Base-by-base conservation (phyloP, 2,113 vertebrate species). In the Phrynosoma blainvillii region DNA sequence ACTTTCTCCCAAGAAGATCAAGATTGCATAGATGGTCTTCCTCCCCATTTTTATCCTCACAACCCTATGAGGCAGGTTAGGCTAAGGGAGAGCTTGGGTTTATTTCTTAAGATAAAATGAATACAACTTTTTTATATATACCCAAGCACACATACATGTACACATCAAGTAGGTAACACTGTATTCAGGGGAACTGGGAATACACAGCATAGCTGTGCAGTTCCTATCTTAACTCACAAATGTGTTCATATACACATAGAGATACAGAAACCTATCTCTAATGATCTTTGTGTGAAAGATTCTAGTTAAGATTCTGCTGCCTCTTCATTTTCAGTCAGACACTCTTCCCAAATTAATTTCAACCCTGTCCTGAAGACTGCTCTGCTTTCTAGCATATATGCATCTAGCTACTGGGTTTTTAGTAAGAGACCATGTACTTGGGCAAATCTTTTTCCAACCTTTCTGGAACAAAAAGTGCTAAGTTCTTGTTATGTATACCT, bases 401-500 rank as follows among this genome's bases (percentile, higher is more conserved):
- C 36, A 59, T 9, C 32, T 82, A 66, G 9, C 32, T n/a, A 82
- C 25, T n/a, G 65, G 32, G 30, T 16, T 4, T 74, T 66, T 82
- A 66, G 16, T 32, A 32, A 59, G 30, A 18, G 16, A 32, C 5
- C 11, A 36, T 12, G 16, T 66, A 36, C 11, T 66, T 40, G 59
- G 21, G 66, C 20, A 70, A 12, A 42, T 42, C 40, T 20, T 18
- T 66, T 42, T 70, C 65, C 27, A 71, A 52, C 20, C 40, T n/a
- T 25, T 71, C 14, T 10, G 8, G 40, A 80, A 68, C 36, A 52
- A 30, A n/a, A n/a, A 70, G 3, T 25, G 20, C 4, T 42, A 4
- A 1, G 25, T n/a, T 70, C 25, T 70, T 70, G 16, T 1, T 14
- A 6, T 0, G 0, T 77, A 54, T 30, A 25, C 36, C 40, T 66